phyloP scores from a whole-genome alignment of 2,113 vertebrate genomes.

The Cyprinodon brontotheroides region DNA sequence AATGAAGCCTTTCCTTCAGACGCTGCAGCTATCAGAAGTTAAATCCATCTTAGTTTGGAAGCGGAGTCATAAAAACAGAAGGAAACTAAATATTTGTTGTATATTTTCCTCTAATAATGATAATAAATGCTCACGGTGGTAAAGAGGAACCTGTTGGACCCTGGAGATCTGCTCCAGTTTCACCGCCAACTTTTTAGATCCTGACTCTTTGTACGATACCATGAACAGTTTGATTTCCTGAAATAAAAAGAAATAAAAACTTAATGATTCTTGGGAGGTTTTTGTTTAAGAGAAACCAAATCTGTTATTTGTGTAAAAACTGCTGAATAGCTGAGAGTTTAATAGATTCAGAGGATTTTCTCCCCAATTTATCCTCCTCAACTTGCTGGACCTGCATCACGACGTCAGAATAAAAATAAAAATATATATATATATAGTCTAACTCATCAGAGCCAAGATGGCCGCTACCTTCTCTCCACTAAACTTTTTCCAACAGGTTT shows the following conservation, averaged over 20 bases:
- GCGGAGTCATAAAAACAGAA: slow-evolving; percentile 24
- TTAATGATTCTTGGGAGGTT: background rate
- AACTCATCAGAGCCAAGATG: too few species aligned
- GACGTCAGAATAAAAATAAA: too few species aligned
- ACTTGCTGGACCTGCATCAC: too few species aligned
- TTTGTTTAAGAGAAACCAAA: background rate
- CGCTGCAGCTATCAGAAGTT: slow-evolving; percentile 24
- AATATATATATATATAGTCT: too few species aligned
- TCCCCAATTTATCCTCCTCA: too few species aligned
- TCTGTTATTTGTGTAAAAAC: background rate
- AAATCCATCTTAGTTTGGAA: slow-evolving; percentile 36
- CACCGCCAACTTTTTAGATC: background rate
- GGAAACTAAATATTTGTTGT: background rate
- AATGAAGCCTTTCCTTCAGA: slow-evolving; percentile 25
- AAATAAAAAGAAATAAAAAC: background rate
- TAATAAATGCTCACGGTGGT: background rate
- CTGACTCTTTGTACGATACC: background rate
- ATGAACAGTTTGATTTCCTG: background rate
- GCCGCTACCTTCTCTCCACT: too few species aligned
- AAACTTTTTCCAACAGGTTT: too few species aligned
- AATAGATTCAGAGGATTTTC: too few species aligned
- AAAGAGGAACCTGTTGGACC: background rate
- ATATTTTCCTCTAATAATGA: background rate
- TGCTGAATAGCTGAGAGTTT: background rate
- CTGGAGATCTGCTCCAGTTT: background rate